Conservation (phyloP, 1,140 invertebrate genomes). For the Apocrypta bakeri region DNA sequence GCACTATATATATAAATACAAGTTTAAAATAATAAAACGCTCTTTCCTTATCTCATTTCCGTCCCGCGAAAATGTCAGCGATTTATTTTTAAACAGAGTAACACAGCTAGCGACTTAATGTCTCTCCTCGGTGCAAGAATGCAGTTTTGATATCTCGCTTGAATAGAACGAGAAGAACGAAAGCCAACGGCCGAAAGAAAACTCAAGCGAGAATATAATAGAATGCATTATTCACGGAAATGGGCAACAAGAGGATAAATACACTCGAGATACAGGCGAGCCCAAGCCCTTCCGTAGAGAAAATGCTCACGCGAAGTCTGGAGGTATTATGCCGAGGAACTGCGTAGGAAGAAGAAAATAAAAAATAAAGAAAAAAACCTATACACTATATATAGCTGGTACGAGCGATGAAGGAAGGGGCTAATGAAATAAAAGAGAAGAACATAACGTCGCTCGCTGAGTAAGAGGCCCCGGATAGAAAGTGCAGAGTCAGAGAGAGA, state of each 20-base stretch:
- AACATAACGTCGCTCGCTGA: not conserved
- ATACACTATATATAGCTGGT: no score
- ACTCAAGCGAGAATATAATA: constrained; percentile 28
- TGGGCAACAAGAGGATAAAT: constrained; percentile 43
- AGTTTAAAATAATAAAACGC: no score
- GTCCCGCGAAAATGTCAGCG: not conserved
- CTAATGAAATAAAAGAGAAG: constrained; percentile 27
- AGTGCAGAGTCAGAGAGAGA: constrained; percentile 14
- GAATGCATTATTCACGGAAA: constrained; percentile 49
- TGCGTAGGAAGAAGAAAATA: not conserved
- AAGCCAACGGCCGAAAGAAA: constrained; percentile 8
- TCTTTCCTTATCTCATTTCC: no score
- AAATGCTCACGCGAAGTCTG: constrained; percentile 22
- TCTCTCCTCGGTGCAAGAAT: not conserved
- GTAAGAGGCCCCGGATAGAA: constrained; percentile 12
- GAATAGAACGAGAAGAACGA: not conserved
- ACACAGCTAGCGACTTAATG: not conserved
- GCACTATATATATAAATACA: no score
- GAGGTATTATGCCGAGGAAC: not conserved
- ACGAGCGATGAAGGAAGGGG: constrained; percentile 19
- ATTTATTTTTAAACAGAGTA: not conserved
- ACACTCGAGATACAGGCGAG: constrained; percentile 6
- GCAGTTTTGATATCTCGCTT: not conserved
- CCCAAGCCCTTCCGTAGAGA: not conserved
- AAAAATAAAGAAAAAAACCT: constrained; percentile 4